Percentiles rank a stretch among this genome's conserved stretches.
Conservation (phyloP, 1,140 invertebrate species). For the Sarcophaga peregrina region DNA sequence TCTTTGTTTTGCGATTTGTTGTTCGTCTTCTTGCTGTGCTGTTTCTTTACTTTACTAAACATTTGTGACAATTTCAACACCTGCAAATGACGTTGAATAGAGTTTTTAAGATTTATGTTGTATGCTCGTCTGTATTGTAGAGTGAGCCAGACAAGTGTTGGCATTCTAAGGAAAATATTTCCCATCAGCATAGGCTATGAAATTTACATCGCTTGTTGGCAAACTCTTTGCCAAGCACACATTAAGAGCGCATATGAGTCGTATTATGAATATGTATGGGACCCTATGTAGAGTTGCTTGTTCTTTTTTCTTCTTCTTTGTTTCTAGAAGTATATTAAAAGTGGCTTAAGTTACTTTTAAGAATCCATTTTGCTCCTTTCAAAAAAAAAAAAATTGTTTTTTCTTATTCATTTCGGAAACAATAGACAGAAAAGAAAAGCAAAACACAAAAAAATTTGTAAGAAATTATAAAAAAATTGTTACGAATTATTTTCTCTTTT, state of each 20-base stretch:
- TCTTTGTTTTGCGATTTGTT: neutral
- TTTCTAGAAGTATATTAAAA: constrained; percentile 39
- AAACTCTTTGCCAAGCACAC: neutral
- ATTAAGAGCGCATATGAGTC: neutral
- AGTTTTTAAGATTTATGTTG: constrained; percentile 35
- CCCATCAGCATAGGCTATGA: neutral
- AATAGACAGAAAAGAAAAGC: neutral
- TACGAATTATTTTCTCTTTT: neutral
- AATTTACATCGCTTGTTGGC: neutral
- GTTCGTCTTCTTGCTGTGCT: neutral
- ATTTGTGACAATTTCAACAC: constrained; percentile 38
- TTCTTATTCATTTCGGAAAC: neutral
- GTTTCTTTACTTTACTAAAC: constrained; percentile 17
- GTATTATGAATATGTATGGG: constrained; percentile 2
- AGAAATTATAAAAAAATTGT: neutral
- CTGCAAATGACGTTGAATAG: constrained; percentile 41
- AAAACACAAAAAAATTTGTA: neutral
- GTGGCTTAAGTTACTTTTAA: constrained; percentile 39
- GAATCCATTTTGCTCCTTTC: constrained; percentile 13
- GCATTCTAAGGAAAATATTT: no score
- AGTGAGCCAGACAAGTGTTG: neutral
- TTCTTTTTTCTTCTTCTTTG: neutral
- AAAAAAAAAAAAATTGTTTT: neutral
- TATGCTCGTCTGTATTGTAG: neutral
- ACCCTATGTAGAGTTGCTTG: neutral